Percentiles rank a stretch among this genome's conserved stretches.
Evolutionary conservation across 2,797 vertebrate species (phyloP).

Genomic region (Pampus argenteus): DNA sequence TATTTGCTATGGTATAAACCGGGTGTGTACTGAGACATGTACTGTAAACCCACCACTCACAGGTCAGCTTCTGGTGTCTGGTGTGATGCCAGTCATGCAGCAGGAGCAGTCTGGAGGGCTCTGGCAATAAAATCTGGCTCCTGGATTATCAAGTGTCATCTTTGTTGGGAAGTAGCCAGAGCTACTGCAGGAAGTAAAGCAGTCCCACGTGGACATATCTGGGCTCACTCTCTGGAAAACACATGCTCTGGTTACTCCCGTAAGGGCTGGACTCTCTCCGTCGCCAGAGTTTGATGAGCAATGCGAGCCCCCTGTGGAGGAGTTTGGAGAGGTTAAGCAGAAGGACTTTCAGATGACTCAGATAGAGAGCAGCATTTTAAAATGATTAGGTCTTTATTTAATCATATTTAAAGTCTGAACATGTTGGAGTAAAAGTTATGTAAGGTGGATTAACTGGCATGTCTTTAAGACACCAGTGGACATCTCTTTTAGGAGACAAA

Average conservation of each 20-base stretch:
- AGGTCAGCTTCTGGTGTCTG: neutral
- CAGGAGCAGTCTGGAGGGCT: neutral
- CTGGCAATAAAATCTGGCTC: neutral
- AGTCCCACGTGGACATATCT: neutral
- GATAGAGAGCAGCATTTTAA: neutral
- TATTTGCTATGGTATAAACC: too few relatives aligned
- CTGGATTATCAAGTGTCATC: neutral
- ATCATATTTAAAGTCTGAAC: neutral
- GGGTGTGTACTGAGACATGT: too few relatives aligned
- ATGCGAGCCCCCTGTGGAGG: neutral
- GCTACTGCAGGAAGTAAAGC: neutral
- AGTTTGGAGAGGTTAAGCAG: neutral
- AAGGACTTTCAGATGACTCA: neutral
- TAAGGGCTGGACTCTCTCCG: neutral
- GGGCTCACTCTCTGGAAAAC: neutral
- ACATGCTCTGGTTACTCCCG: neutral
- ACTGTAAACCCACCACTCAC: too few relatives aligned
- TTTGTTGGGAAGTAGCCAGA: neutral
- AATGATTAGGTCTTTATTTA: neutral
- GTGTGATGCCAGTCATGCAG: neutral
- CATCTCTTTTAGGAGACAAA: conserved; percentile 58
- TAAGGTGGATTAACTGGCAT: neutral
- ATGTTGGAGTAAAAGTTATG: neutral
- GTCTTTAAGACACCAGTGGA: conserved; percentile 57
- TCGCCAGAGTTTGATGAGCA: neutral